Evolutionary conservation across 2,113 vertebrate species (phyloP), one percentile per base, ranked within the genome.

Genomic region (Neogobius melanostomus): DNA sequence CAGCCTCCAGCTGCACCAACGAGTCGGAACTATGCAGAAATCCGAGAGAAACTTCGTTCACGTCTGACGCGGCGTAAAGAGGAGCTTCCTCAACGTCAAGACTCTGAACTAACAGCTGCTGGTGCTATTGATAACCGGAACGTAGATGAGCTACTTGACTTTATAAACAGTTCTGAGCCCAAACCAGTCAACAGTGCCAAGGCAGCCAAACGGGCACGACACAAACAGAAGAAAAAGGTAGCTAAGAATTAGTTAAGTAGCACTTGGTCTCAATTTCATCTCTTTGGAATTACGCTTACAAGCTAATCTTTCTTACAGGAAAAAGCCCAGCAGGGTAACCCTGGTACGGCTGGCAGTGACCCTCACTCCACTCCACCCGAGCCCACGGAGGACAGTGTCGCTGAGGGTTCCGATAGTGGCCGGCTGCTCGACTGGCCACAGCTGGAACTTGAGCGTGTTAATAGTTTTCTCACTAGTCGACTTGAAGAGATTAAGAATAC

Each of bases 151-250:
- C 93, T 99, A 71, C 91, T 99, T 75, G 95, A 98, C 90, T 99
- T 97, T 88, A 99, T 99, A 83, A 99, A 99, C 93, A 97, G 95
- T 89, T 95, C 95, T 2, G 97, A 98, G 75, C 94, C 96, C 86
- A 98, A 98, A 92, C 94, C 94, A 61, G 92, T 95, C 85, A 99
- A 98, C 93, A 98, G 95, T 73, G 95, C 96, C 91, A 99, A 98
- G 92, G 98, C 98, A 0, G 98, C 98, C 80, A 99, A 99, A 88
- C 91, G 98, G 47, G 98, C 98, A 36, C 94, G 98, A 61, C 97
- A 99, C 92, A 99, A 99, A 92, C 95, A 98, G 89, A 99, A 99
- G 90, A 99, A 98, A 91, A 99, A 98, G 96, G 97, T 99, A 87
- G 11, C 16, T 63, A 48, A 47, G 10, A 7, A 12, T 64, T 11